phyloP scores from a whole-genome alignment of 2,888 invertebrate species.

The Noctua comes region DNA sequence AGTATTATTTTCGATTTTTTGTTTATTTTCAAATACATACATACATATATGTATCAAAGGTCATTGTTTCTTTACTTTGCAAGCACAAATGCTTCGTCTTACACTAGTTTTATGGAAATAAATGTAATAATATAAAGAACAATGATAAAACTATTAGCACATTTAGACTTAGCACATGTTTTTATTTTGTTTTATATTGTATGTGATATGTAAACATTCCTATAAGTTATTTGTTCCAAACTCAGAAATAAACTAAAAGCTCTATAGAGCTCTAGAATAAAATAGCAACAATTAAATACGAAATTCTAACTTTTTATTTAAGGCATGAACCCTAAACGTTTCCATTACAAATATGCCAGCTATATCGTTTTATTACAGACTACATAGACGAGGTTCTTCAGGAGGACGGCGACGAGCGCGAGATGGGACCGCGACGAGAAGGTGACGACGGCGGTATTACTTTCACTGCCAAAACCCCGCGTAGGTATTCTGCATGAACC shows the following conservation, averaged over 20 bases:
- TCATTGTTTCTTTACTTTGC: conserved; percentile 77
- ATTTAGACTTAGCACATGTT: conserved; percentile 60
- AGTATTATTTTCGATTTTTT: conserved; percentile 77
- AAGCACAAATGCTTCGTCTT: conserved; percentile 77
- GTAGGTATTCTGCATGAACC: conserved; percentile 92
- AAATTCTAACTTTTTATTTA: conserved; percentile 16
- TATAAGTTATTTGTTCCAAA: conserved; percentile 17
- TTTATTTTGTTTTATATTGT: conserved; percentile 51
- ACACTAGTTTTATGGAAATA: conserved; percentile 68
- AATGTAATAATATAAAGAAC: conserved; percentile 45
- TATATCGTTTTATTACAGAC: conserved; percentile 88
- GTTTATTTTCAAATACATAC: conserved; percentile 67
- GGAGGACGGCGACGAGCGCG: conserved; percentile 88
- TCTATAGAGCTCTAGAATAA: conserved; percentile 10
- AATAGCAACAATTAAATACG: conserved; percentile 31
- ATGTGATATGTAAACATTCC: conserved; percentile 36
- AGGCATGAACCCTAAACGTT: conserved; percentile 11
- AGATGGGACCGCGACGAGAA: conserved; percentile 86
- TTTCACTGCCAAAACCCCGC: conserved; percentile 96
- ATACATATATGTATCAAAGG: conserved; percentile 50
- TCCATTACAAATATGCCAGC: conserved; percentile 19
- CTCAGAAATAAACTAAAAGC: neutral
- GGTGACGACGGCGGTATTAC: conserved; percentile 96
- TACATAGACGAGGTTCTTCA: conserved; percentile 96
- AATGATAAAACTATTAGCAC: conserved; percentile 49